Conservation (phyloP, 1,140 invertebrate species). For the Anthonomus grandis region DNA sequence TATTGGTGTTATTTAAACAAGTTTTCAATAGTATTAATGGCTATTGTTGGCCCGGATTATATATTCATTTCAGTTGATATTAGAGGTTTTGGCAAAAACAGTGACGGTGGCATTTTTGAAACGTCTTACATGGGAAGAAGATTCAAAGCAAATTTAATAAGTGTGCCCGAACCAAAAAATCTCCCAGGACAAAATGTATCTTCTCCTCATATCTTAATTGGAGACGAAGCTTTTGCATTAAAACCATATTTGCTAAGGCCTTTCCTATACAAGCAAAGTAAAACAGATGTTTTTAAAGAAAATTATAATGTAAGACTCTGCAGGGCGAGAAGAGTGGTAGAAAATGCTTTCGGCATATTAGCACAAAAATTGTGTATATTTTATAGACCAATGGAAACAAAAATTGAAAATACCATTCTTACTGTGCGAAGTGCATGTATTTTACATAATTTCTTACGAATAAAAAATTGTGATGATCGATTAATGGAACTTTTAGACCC, state of each 20-base stretch:
- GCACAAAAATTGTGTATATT: not conserved
- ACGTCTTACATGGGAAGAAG: not conserved
- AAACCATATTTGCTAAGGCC: not conserved
- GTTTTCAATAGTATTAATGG: not conserved
- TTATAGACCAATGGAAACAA: not conserved
- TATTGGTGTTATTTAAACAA: not conserved
- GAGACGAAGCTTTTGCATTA: not conserved
- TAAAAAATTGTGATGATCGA: conserved; percentile 9
- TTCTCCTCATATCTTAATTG: not conserved
- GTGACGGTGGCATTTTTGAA: not conserved
- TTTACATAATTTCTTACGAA: conserved; percentile 35
- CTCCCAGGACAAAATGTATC: not conserved
- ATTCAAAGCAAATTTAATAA: not conserved
- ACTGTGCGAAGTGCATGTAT: no score
- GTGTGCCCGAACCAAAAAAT: not conserved
- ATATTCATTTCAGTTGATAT: not conserved
- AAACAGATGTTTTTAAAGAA: not conserved
- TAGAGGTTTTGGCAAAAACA: not conserved
- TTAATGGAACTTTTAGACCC: conserved; percentile 11
- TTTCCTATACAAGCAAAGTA: not conserved
- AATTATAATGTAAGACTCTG: not conserved
- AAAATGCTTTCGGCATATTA: not conserved
- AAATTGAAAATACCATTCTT: not conserved
- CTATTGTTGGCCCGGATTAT: not conserved
- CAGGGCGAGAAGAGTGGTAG: not conserved